Evolutionary conservation across 2,888 invertebrate genomes (phyloP).

Genomic region (Resseliella maxima): DNA sequence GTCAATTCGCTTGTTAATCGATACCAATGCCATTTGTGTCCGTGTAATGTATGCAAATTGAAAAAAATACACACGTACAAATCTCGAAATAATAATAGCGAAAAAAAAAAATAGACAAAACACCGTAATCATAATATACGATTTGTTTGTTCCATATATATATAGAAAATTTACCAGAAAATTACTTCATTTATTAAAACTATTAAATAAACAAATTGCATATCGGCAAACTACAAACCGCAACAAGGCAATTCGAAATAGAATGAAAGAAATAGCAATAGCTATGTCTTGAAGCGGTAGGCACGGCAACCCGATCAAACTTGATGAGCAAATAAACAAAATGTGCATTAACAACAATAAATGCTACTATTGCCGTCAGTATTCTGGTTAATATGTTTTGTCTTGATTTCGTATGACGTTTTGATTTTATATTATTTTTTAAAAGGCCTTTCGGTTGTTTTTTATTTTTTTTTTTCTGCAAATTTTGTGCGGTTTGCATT

Average conservation of each 20-base stretch:
- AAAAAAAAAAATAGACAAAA: not conserved
- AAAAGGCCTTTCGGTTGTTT: not conserved
- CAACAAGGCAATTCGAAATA: too few relatives aligned
- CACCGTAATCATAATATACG: slow-evolving; percentile 31
- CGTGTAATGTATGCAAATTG: slow-evolving; percentile 27
- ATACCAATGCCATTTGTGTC: slow-evolving; percentile 45
- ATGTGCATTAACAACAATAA: not conserved
- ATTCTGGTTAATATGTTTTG: not conserved
- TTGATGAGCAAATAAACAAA: slow-evolving; percentile 20
- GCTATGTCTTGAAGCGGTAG: not conserved
- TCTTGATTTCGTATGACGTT: too few relatives aligned
- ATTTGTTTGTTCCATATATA: not conserved
- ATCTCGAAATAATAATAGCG: too few relatives aligned
- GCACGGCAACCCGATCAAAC: slow-evolving; percentile 36
- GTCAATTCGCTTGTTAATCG: slow-evolving; percentile 23
- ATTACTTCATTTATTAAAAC: not conserved
- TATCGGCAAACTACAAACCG: too few relatives aligned
- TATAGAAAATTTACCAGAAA: not conserved
- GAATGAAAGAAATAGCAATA: too few relatives aligned
- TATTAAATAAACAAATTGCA: too few relatives aligned
- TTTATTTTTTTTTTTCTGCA: not conserved
- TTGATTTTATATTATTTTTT: not conserved
- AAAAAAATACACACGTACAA: not conserved
- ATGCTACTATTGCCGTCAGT: too few relatives aligned
- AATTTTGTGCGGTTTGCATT: not conserved